phyloP scores from a whole-genome alignment of 1,140 invertebrate genomes.

The Halyomorpha halys region DNA sequence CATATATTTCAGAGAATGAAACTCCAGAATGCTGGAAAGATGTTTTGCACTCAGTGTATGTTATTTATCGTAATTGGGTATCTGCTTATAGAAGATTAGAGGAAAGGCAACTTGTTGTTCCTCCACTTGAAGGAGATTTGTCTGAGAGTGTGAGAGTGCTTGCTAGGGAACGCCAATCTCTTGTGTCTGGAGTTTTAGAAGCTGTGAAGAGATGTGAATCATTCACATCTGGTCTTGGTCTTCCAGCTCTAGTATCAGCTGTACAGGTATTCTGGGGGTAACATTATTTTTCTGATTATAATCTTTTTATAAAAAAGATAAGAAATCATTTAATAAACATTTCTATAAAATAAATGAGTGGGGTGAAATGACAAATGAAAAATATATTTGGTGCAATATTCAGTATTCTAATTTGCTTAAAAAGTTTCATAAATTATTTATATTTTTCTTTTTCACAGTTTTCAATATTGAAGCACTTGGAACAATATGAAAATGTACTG shows the following conservation, averaged over 20 bases:
- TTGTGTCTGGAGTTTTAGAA: conserved; percentile 10
- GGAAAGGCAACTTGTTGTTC: neutral
- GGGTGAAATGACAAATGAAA: too few species aligned
- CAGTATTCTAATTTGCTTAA: too few species aligned
- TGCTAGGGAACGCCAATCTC: neutral
- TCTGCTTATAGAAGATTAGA: neutral
- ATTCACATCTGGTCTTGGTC: conserved; percentile 3
- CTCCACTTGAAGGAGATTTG: conserved; percentile 1
- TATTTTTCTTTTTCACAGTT: conserved; percentile 21
- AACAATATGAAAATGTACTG: conserved; percentile 40
- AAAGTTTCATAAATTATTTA: neutral
- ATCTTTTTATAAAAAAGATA: too few species aligned
- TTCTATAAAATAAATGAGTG: too few species aligned
- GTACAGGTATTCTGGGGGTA: conserved; percentile 1
- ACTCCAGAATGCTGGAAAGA: conserved; percentile 2
- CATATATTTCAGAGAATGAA: too few species aligned
- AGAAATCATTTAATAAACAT: too few species aligned
- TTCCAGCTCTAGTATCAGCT: conserved; percentile 6
- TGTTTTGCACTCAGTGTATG: neutral
- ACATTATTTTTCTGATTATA: too few species aligned
- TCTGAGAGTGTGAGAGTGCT: conserved; percentile 2
- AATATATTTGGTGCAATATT: too few species aligned
- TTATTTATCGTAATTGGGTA: neutral
- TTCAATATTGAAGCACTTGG: conserved; percentile 44
- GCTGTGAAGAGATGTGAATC: conserved; percentile 11